Evolutionary conservation across 2,113 vertebrate species (phyloP).

Genomic region (Ammospiza nelsoni): DNA sequence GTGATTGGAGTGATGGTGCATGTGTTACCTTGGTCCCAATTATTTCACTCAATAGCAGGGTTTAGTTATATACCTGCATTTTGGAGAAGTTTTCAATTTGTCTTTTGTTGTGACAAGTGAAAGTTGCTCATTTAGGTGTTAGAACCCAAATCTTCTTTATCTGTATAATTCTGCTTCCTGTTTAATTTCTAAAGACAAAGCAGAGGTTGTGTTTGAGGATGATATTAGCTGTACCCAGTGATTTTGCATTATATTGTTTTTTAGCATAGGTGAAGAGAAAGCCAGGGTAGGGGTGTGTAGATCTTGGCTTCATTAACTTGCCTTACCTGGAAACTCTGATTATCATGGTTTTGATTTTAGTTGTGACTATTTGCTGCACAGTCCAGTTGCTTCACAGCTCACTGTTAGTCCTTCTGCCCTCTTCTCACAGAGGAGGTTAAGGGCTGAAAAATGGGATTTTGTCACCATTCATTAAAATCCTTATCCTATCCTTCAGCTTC

Average conservation of each 20-base stretch:
- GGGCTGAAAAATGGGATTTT: neutral
- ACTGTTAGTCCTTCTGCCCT: neutral
- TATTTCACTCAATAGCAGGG: neutral
- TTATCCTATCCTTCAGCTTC: neutral
- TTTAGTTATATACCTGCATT: neutral
- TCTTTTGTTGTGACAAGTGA: neutral
- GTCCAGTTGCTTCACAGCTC: neutral
- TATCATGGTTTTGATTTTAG: neutral
- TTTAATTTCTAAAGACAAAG: neutral
- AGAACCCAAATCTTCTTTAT: neutral
- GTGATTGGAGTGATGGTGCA: neutral
- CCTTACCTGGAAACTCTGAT: neutral
- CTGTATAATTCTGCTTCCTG: neutral
- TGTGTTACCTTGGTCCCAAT: neutral
- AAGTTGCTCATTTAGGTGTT: neutral
- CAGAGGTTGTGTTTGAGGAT: neutral
- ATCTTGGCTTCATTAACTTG: neutral
- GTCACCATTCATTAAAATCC: neutral
- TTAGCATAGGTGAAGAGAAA: neutral
- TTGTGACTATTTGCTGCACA: neutral
- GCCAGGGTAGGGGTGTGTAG: accelerated
- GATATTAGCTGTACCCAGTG: neutral
- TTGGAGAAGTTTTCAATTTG: neutral
- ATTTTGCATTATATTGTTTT: neutral
- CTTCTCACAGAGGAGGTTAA: neutral